These are phyloP conservation scores for Ictalurus furcatus DNA, from an alignment of 2,113 vertebrate genomes.

Conservation along the genomic window DNA sequence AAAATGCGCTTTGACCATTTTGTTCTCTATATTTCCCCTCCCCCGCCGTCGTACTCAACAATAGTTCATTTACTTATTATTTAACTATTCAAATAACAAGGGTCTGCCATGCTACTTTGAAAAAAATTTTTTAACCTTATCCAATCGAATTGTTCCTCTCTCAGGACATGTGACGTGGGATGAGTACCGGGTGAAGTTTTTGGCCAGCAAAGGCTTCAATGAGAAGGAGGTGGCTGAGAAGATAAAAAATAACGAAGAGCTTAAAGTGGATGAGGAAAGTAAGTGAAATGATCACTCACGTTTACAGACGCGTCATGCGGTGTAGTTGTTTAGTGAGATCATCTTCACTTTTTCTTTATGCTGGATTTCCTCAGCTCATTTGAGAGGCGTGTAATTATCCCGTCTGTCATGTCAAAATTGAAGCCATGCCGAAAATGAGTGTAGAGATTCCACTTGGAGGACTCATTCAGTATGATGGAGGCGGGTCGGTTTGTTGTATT, in stretches of 20 bases:
- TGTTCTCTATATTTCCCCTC: no score
- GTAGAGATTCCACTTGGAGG: background rate
- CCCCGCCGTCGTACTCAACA: background rate
- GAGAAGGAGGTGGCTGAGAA: constrained; percentile 87
- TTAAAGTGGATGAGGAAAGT: constrained; percentile 97
- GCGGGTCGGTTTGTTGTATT: background rate
- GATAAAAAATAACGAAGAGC: constrained; percentile 85
- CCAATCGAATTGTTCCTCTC: constrained; percentile 1
- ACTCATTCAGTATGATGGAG: background rate
- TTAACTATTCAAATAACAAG: background rate
- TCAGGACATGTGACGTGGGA: constrained; percentile 91
- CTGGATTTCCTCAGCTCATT: background rate
- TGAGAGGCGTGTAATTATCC: background rate
- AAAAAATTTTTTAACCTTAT: background rate
- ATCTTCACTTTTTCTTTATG: background rate
- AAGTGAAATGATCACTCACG: constrained; percentile 65
- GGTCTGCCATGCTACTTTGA: background rate
- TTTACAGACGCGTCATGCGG: background rate
- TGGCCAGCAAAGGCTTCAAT: constrained; percentile 92
- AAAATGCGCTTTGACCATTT: background rate
- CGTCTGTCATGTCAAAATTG: background rate
- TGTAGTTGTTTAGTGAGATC: background rate
- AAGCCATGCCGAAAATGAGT: background rate
- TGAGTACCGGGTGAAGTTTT: constrained; percentile 89
- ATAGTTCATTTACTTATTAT: background rate